Evolutionary conservation across 1,140 invertebrate species (phyloP), one percentile per base, ranked within the genome.

Genomic region (Trichonephila inaurata): DNA sequence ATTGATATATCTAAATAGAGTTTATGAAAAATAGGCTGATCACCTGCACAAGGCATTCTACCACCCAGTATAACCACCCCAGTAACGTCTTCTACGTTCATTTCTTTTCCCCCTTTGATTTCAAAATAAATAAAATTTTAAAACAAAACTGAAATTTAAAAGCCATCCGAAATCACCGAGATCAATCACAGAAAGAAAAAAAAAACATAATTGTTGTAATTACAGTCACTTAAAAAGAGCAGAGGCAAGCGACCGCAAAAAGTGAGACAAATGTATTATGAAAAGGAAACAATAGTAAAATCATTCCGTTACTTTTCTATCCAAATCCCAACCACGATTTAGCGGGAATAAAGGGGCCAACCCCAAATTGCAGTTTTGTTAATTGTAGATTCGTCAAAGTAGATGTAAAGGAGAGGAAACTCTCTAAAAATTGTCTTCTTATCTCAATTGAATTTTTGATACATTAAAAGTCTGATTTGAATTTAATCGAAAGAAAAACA

Each of bases 271-370:
- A 62, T 77, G 28, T 40, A 77, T 33, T 87, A 87, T 66, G n/a
- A 87, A 33, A 66, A 21, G 16, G 62, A 89, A 77, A 89, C 88
- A 89, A 89, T 89, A 62, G 64, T 58, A 51, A 89, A 77, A 33
- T 8, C 51, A 77, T 72, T 89, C 40, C 66, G 88, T 60, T 89
- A 89, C 88, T 89, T 89, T 89, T 89, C 51, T 24, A 51, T 44
- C 88, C 28, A 40, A 72, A 44, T 89, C 88, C n/a, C 66, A 28
- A 64, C 85, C 85, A n/a, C 69, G 44, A 51, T 58, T 69, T 77
- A 89, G 44, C 10, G 44, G 18, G 12, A 40, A 40, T 40, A 40
- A 40, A 77, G 88, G 86, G 86, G 2, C 44, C 62, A 28, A 14
- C 7, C 19, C 12, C 28, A 88, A 40, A 88, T 85, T 85, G 10